A percentile compares a stretch with the other conserved stretches of the same genome.
These are phyloP conservation scores for Aphodius sticticus DNA, from an alignment of 2,888 invertebrate species.

Conservation along the genomic window DNA sequence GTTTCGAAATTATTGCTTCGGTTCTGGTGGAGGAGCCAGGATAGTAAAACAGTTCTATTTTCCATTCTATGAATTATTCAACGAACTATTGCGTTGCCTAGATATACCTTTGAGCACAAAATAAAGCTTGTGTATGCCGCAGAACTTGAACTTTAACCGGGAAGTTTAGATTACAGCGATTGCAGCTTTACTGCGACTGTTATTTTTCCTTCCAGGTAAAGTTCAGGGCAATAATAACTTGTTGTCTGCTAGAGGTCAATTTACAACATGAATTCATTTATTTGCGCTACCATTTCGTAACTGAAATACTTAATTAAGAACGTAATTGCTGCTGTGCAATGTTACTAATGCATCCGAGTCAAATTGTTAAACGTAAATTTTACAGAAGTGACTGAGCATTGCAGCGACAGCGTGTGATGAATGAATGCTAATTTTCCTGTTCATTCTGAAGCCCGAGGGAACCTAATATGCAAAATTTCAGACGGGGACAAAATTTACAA, in stretches of 20 bases:
- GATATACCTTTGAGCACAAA: background rate
- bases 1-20: background rate
- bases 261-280: background rate
- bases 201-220: slow-evolving; percentile 4
- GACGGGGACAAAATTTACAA: background rate
- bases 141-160: background rate
- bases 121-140: background rate
- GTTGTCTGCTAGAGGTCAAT: background rate
- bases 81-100: background rate
- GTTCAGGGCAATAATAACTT: background rate
- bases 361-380: background rate
- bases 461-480: background rate
- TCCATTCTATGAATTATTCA: background rate
- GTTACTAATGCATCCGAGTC: background rate
- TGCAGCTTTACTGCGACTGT: background rate
- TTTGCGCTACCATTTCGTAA: too few relatives aligned
- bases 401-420: background rate
- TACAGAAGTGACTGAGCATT: background rate
- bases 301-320: too few relatives aligned
- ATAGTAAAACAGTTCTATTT: background rate
- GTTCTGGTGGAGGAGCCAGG: background rate
- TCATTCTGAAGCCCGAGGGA: background rate
- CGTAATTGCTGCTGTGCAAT: too few relatives aligned
- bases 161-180: background rate
- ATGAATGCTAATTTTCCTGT: background rate